Conservation (phyloP, 2,888 invertebrate genomes). For the Dynastes grantii region DNA sequence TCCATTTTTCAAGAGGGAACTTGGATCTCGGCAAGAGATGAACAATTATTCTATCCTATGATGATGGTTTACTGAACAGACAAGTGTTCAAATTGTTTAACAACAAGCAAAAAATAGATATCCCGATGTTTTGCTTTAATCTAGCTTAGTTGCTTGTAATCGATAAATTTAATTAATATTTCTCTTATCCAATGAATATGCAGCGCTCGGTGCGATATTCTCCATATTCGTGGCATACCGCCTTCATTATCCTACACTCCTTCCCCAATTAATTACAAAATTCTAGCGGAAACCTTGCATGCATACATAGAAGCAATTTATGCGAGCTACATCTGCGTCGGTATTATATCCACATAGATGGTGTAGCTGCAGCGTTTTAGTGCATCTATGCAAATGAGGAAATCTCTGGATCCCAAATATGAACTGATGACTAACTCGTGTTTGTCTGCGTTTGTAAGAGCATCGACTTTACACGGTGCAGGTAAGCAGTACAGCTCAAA, state of each 20-base stretch:
- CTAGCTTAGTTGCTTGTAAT: background rate
- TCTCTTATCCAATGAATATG: slow-evolving; percentile 6
- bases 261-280: slow-evolving; percentile 9
- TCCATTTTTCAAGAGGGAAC: too few species aligned
- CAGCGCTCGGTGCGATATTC: background rate
- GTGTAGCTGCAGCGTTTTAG: background rate
- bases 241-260: background rate
- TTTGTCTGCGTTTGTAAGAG: background rate
- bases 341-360: background rate
- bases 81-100: too few species aligned
- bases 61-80: too few species aligned
- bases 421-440: background rate
- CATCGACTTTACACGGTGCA: background rate
- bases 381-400: slow-evolving; percentile 13
- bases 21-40: too few species aligned
- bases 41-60: too few species aligned
- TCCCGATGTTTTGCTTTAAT: background rate
- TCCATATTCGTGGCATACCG: background rate
- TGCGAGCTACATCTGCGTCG: background rate
- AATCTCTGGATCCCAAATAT: background rate
- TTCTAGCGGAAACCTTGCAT: slow-evolving; percentile 7
- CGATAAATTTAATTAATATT: slow-evolving; percentile 1
- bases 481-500: background rate
- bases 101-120: too few species aligned
- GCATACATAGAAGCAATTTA: background rate